Conservation (phyloP, 37 sponge, comb jelly and placozoan species). For the Tethya wilhelma region DNA sequence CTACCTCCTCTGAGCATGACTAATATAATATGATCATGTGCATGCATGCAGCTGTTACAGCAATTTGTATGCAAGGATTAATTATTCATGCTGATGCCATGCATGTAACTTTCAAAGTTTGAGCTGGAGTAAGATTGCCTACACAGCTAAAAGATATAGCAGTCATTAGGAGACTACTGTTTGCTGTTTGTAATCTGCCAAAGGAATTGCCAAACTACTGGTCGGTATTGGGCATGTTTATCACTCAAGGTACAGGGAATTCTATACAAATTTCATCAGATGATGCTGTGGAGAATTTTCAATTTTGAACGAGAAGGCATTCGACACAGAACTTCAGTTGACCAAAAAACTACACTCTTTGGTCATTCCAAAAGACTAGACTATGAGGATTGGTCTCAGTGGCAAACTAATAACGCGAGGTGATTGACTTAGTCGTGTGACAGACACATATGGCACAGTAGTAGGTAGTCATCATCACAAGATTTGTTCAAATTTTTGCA, state of each 20-base stretch:
- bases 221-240: not conserved
- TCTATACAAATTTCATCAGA: not conserved
- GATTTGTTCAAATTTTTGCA: not conserved
- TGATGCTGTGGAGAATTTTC: not conserved
- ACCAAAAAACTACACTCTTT: not conserved
- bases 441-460: not conserved
- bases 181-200: not conserved
- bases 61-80: too few species aligned
- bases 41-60: too few species aligned
- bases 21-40: too few species aligned
- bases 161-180: not conserved
- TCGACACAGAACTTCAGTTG: not conserved
- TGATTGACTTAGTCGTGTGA: not conserved
- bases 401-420: not conserved
- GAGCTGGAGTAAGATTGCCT: not conserved
- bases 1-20: too few species aligned
- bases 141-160: not conserved
- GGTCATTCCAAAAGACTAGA: not conserved
- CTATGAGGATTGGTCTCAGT: not conserved
- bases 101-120: not conserved
- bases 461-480: not conserved
- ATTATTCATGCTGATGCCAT: not conserved
- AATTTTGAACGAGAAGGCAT: not conserved
- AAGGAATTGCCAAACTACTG: slow-evolving; percentile 14
- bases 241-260: not conserved